A percentile compares a stretch with the other conserved stretches of the same genome.
Evolutionary conservation across 1,140 invertebrate genomes (phyloP).

Genomic region (Heliconius congener): DNA sequence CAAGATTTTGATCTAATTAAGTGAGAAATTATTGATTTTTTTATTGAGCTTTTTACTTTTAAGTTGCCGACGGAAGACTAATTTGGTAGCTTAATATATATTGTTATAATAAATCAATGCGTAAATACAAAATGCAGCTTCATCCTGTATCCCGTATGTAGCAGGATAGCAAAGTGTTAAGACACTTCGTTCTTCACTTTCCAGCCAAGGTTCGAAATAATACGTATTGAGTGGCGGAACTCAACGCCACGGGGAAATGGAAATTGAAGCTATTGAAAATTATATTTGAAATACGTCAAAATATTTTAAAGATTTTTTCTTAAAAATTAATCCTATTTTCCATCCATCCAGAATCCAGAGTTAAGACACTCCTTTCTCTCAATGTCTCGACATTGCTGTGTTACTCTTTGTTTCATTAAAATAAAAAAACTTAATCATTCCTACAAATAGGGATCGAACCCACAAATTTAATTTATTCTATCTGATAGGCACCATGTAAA

Average conservation of each 20-base stretch:
- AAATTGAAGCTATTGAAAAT: background rate
- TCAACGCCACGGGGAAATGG: background rate
- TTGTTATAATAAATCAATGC: background rate
- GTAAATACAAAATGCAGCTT: background rate
- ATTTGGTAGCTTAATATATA: background rate
- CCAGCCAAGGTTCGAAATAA: too few relatives aligned
- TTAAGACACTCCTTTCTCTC: too few relatives aligned
- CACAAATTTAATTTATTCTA: too few relatives aligned
- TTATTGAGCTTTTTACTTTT: background rate
- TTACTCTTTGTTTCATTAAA: too few relatives aligned
- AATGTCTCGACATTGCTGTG: too few relatives aligned
- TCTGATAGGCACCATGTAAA: background rate
- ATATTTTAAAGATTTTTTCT: too few relatives aligned
- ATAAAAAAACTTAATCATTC: too few relatives aligned
- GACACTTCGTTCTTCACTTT: background rate
- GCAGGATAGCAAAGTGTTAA: background rate
- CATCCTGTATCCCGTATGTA: background rate
- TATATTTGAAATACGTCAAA: too few relatives aligned
- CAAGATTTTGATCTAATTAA: slow-evolving; percentile 39
- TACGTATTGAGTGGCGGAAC: too few relatives aligned
- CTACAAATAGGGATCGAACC: too few relatives aligned
- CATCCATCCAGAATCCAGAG: too few relatives aligned
- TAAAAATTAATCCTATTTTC: too few relatives aligned
- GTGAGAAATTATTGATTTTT: slow-evolving; percentile 32
- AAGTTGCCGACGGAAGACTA: background rate